phyloP scores from a whole-genome alignment of 1,140 invertebrate species.

The Paralvinella palmiformis region DNA sequence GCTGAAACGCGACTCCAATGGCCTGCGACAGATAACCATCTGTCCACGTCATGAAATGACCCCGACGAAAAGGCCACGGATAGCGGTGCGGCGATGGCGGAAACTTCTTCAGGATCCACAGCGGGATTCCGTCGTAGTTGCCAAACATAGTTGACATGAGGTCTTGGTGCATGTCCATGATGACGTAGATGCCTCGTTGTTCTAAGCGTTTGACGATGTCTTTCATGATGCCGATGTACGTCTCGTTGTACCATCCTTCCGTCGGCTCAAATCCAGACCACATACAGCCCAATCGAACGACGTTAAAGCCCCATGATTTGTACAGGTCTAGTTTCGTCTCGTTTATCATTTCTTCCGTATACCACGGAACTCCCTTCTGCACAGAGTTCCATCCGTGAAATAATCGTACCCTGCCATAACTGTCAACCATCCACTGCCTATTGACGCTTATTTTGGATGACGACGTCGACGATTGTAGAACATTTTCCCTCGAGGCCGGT shows the following conservation, averaged over 20 bases:
- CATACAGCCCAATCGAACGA: constrained; percentile 29
- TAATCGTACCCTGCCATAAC: constrained; percentile 23
- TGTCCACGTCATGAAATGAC: constrained; percentile 14
- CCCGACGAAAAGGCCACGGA: constrained; percentile 28
- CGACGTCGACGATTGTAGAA: no score
- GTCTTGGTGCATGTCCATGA: constrained; percentile 37
- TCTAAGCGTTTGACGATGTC: constrained; percentile 24
- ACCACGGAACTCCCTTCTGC: constrained; percentile 29
- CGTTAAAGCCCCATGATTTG: constrained; percentile 31
- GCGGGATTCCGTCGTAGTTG: constrained; percentile 31
- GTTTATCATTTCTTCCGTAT: constrained; percentile 22
- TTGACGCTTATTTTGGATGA: constrained; percentile 31
- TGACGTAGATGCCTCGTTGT: constrained; percentile 27
- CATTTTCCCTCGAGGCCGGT: no score
- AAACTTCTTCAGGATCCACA: constrained; percentile 28
- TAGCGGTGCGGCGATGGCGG: constrained; percentile 20
- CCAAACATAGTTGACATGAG: constrained; percentile 23
- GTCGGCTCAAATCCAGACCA: constrained; percentile 28
- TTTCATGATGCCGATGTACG: constrained; percentile 26
- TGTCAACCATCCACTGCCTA: constrained; percentile 35
- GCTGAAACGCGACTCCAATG: constrained; percentile 27
- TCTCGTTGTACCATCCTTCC: constrained; percentile 21
- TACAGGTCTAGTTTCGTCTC: constrained; percentile 20
- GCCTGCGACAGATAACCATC: constrained; percentile 28
- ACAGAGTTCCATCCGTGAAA: constrained; percentile 34